These are phyloP conservation scores for Pogonomyrmex californicus DNA, from an alignment of 1,140 invertebrate genomes.

Conservation along the genomic window DNA sequence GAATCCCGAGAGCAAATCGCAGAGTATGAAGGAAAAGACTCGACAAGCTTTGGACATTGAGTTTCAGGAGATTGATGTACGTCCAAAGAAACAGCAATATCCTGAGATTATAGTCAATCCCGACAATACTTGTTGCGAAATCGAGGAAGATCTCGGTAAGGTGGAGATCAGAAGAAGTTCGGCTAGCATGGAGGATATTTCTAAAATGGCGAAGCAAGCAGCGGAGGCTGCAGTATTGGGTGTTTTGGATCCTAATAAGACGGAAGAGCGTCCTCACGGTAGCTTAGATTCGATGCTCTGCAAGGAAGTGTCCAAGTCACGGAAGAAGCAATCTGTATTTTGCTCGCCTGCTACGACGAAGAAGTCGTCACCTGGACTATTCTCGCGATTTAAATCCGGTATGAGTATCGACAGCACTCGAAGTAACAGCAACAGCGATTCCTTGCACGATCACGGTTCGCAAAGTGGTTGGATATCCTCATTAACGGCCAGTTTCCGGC, in stretches of 20 bases:
- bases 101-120: conserved; percentile 82
- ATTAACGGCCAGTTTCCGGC: conserved; percentile 84
- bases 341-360: conserved; percentile 80
- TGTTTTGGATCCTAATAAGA: conserved; percentile 79
- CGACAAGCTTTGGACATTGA: conserved; percentile 71
- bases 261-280: conserved; percentile 82
- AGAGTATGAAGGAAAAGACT: conserved; percentile 68
- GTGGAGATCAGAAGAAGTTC: conserved; percentile 85
- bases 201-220: conserved; percentile 84
- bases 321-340: conserved; percentile 78
- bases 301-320: conserved; percentile 78
- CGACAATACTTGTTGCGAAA: conserved; percentile 71
- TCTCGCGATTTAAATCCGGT: conserved; percentile 84
- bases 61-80: conserved; percentile 82
- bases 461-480: conserved; percentile 85
- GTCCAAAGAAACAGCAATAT: conserved; percentile 72
- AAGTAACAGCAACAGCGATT: conserved; percentile 83
- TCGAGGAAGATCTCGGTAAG: conserved; percentile 79
- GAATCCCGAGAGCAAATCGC: conserved; percentile 82
- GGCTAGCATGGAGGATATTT: conserved; percentile 86
- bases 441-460: conserved; percentile 80
- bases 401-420: conserved; percentile 85
- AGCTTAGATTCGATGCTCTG: conserved; percentile 85
- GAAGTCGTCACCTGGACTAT: conserved; percentile 80
- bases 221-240: conserved; percentile 77